Evolutionary conservation across 1,140 invertebrate species (phyloP), one percentile per base, ranked within the genome.

Genomic region (Monomorium pharaonis): DNA sequence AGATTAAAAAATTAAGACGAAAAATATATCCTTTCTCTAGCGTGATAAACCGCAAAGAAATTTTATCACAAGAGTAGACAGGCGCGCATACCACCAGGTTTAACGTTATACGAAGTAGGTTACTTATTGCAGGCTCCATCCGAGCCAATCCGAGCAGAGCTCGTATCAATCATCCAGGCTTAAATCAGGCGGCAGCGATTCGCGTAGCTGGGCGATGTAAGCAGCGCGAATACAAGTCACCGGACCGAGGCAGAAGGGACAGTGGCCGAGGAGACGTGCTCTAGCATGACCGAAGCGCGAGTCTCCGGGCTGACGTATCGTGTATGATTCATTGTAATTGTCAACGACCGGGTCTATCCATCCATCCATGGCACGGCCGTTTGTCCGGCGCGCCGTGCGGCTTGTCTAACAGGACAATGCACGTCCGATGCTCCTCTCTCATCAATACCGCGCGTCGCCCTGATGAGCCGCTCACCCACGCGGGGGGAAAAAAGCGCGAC

Each of bases 321-420:
- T 88, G 89, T 89, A 93, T 92, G 92, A 93, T 93, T 93, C 90
- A 92, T 93, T 92, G 91, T 90, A 93, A 93, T 93, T 92, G 92
- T 93, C 92, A 92, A 92, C 91, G 84, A 85, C 85, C 69, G 67
- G 88, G 86, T 91, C 86, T 87, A 85, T 85, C 80, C 75, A 85
- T 88, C 86, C 85, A 85, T 88, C 87, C 85, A 80, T 85, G 44
- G 72, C 77, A 88, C 88, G 62, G 49, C 47, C 65, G 49, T 24
- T 86, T 63, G 70, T 60, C 51, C 81, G 33, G 42, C 42, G 21
- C 47, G 30, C n/a, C 67, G 30, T 56, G 72, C 47, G 21, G 9
- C 65, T 65, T 58, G 84, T 67, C 67, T 24, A 67, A 63, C 58
- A 60, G n/a, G 18, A 65, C 75, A 24, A 83, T 81, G 37, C 77